phyloP scores from a whole-genome alignment of 2,797 vertebrate genomes.

The Amblyopsis hoosieri region DNA sequence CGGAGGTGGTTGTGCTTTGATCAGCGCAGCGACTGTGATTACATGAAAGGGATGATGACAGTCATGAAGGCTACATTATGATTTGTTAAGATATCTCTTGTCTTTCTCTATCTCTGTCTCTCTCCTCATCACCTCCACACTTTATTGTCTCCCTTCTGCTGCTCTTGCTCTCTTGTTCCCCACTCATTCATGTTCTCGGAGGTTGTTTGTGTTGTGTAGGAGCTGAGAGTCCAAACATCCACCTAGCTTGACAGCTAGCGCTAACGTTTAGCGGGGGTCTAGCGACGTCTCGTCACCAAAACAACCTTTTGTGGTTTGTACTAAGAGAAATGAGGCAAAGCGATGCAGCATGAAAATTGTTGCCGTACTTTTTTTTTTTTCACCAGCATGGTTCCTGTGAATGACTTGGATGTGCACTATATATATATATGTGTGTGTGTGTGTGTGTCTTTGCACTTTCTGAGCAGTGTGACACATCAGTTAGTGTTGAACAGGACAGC shows the following conservation, averaged over 20 bases:
- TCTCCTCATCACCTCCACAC: constrained; percentile 24
- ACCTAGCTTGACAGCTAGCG: no score
- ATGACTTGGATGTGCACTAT: constrained; percentile 26
- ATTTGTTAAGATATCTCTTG: constrained; percentile 4
- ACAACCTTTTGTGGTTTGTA: no score
- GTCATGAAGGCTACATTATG: constrained; percentile 51
- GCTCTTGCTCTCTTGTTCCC: no score
- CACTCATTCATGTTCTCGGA: no score
- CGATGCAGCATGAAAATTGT: no score
- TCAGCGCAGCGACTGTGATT: constrained; percentile 72
- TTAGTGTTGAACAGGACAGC: constrained; percentile 69
- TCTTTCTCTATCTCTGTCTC: constrained; percentile 18
- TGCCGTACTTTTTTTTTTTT: background rate
- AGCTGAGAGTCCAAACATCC: no score
- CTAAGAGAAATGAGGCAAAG: no score
- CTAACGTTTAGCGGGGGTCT: no score
- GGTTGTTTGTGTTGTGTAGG: no score
- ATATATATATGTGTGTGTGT: background rate
- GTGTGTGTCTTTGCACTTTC: background rate
- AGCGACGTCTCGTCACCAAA: no score
- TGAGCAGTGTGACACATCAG: constrained; percentile 63
- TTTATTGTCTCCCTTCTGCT: background rate
- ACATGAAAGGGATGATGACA: constrained; percentile 75
- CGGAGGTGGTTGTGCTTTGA: constrained; percentile 75
- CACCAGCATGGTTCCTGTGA: constrained; percentile 5